Percentiles rank a stretch among this genome's conserved stretches.
Evolutionary conservation across 2,113 vertebrate genomes (phyloP).

Genomic region (Fulica atra): DNA sequence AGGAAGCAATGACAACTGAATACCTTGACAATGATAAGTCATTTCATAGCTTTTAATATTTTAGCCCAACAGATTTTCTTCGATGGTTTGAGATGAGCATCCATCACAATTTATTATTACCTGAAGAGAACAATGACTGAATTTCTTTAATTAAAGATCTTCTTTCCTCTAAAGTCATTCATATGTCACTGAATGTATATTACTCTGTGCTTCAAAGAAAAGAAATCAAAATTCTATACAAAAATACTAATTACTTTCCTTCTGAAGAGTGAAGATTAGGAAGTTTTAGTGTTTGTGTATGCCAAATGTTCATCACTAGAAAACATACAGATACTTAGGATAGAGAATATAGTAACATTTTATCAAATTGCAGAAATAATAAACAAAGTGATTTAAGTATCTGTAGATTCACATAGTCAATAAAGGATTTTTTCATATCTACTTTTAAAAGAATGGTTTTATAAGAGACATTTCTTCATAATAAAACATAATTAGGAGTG

Average conservation of each 20-base stretch:
- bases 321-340: neutral
- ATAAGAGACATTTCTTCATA: neutral
- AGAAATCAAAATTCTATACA: neutral
- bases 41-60: slow-evolving; percentile 22
- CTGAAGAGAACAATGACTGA: neutral
- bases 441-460: neutral
- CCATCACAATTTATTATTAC: neutral
- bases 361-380: neutral
- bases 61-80: slow-evolving; percentile 20
- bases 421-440: neutral
- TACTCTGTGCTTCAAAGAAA: neutral
- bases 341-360: neutral
- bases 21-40: slow-evolving; percentile 8
- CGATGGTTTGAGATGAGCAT: neutral
- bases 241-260: neutral
- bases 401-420: neutral
- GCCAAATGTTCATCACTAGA: neutral
- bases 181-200: neutral
- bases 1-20: neutral
- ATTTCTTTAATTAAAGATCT: slow-evolving; percentile 15
- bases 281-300: neutral
- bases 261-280: neutral
- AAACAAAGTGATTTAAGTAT: neutral
- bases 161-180: neutral
- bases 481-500: neutral